Conservation (phyloP, 1,140 invertebrate species). For the Andricus grossulariae region DNA sequence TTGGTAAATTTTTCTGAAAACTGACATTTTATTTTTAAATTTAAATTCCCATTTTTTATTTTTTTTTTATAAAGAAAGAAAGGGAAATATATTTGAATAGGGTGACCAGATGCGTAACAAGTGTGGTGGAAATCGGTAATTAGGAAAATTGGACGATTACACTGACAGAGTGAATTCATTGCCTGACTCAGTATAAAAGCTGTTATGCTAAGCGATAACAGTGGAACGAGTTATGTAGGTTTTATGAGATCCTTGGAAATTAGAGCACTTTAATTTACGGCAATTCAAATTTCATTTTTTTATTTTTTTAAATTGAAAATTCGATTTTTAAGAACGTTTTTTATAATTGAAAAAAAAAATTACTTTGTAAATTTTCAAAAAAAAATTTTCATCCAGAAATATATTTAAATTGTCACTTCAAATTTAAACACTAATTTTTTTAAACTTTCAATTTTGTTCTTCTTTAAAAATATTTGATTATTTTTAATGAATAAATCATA, state of each 20-base stretch:
- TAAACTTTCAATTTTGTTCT: too few relatives aligned
- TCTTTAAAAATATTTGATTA: too few relatives aligned
- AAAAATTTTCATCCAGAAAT: too few relatives aligned
- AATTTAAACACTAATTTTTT: too few relatives aligned
- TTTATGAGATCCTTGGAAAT: neutral
- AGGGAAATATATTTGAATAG: neutral
- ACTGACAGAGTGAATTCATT: slow-evolving; percentile 52
- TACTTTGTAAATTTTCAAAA: too few relatives aligned
- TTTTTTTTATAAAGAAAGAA: neutral
- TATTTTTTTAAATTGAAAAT: too few relatives aligned
- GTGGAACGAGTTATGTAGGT: neutral
- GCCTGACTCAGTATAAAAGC: slow-evolving; percentile 35
- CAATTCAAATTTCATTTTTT: too few relatives aligned
- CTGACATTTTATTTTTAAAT: neutral
- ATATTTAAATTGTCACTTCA: too few relatives aligned
- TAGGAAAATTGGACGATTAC: slow-evolving; percentile 56
- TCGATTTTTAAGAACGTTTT: too few relatives aligned
- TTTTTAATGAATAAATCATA: too few relatives aligned
- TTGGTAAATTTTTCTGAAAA: too few relatives aligned
- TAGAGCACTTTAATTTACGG: neutral
- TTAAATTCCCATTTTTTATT: neutral
- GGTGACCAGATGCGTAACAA: slow-evolving; percentile 35
- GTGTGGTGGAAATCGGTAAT: slow-evolving; percentile 49
- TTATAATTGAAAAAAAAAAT: too few relatives aligned
- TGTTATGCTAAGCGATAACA: slow-evolving; percentile 27